Percentiles rank a stretch among this genome's conserved stretches.
Conservation (phyloP, 2,113 vertebrate genomes). For the Puntigrus tetrazona region DNA sequence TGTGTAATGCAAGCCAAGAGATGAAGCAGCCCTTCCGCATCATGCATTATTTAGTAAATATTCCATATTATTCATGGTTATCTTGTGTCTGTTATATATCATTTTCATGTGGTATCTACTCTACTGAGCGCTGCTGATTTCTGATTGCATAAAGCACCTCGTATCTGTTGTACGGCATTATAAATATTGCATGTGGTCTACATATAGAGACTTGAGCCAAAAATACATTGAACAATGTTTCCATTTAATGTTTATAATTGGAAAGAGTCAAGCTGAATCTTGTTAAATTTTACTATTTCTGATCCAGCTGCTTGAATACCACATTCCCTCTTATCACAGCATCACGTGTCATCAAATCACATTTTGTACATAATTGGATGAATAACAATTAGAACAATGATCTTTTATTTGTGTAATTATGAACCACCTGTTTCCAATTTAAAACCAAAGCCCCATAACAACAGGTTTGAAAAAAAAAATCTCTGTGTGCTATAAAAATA, state of each 20-base stretch:
- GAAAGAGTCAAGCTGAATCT: not conserved
- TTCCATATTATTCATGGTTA: constrained; percentile 33
- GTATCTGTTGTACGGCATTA: not conserved
- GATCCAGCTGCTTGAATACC: constrained; percentile 36
- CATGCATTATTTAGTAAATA: constrained; percentile 18
- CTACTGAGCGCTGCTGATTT: not conserved
- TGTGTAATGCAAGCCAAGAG: constrained; percentile 7
- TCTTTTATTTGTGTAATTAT: constrained; percentile 50
- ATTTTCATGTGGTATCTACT: constrained; percentile 1
- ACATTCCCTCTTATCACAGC: constrained; percentile 31
- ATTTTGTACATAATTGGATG: constrained; percentile 45
- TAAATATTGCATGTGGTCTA: not conserved
- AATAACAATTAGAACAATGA: constrained; percentile 51
- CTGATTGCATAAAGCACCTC: not conserved
- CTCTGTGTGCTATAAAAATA: not conserved
- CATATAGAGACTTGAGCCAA: constrained; percentile 2
- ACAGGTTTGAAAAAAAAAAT: not conserved
- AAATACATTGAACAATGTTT: not conserved
- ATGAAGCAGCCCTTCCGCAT: not conserved
- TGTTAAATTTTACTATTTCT: not conserved
- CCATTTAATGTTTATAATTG: not conserved
- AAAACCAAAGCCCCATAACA: constrained; percentile 21
- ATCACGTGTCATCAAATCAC: constrained; percentile 39
- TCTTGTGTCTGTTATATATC: constrained; percentile 13
- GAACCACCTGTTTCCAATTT: constrained; percentile 53